Conservation (phyloP, 2,113 vertebrate genomes). For the Ciconia stormi region DNA sequence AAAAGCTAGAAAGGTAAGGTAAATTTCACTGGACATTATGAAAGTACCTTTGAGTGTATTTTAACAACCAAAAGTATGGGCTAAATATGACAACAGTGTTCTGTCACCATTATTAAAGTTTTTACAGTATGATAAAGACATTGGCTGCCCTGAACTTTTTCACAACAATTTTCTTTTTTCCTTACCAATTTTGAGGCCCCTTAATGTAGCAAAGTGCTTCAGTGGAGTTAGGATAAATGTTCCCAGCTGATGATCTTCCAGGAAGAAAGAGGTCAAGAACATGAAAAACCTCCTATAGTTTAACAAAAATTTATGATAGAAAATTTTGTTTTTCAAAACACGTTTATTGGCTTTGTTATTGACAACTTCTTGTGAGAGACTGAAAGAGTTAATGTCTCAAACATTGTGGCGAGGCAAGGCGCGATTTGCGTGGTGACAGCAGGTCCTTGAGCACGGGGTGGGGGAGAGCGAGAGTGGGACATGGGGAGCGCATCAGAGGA, state of each 20-base stretch:
- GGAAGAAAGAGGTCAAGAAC: background rate
- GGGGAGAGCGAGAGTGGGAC: no score
- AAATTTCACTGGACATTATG: background rate
- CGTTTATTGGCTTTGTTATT: background rate
- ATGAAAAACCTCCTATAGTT: background rate
- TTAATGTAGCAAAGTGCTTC: background rate
- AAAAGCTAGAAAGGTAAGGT: background rate
- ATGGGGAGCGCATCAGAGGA: no score
- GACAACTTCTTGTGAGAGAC: background rate
- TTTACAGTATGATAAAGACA: background rate
- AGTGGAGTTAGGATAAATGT: background rate
- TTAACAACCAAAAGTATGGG: background rate
- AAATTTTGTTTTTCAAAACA: background rate
- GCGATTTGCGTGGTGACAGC: no score
- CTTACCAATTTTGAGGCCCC: background rate
- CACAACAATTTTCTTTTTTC: background rate
- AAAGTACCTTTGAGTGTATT: background rate
- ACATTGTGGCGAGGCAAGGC: no score
- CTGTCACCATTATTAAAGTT: background rate
- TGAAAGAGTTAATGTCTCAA: no score
- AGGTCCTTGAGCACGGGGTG: no score
- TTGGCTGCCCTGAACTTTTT: background rate
- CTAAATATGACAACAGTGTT: background rate
- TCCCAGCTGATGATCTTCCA: background rate
- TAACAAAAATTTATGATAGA: background rate